Base-by-base conservation (phyloP, 2,797 vertebrate species). In the Poeciliopsis presidionis region DNA sequence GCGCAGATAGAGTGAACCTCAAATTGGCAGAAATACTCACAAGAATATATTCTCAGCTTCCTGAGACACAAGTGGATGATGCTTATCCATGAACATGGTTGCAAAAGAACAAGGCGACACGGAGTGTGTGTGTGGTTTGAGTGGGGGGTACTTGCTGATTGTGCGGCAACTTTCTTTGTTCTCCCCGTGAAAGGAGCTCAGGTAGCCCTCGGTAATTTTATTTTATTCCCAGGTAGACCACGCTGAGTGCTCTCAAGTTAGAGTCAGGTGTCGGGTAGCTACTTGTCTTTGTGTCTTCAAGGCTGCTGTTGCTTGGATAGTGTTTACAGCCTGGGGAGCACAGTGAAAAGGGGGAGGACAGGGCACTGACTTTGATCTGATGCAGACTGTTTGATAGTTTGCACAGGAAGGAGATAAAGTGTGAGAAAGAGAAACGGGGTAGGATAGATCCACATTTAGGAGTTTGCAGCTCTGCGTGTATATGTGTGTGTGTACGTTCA, bases 241-340 rank as follows among this genome's bases (percentile, higher is more conserved):
- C 74, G 83, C 91, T 93, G 90, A 95, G 91, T 93, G 91, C 93
- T 95, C 92, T 94, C 91, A 94, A 92, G 94, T 95, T 92, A 95
- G 94, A 90, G 88, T 93, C 93, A 94, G 94, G 94, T 94, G 92
- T 94, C 94, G 92, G 94, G 95, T 93, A 92, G 91, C 92, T 90
- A 92, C 91, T 94, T 94, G 92, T 92, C 94, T 94, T 95, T 94
- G 90, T 95, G 90, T 93, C 94, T 95, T 96, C 87, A 94, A 95
- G 95, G 94, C 93, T 91, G 91, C 93, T 81, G 87, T 91, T 93
- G 89, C 93, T 95, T 91, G 91, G 91, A 93, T 94, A 90, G 90
- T 94, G 93, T 94, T 93, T 94, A 91, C 90, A 92, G 90, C 90
- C 87, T 82, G 90, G 83, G 85, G 87, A 92, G 86, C 83, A 76